Conservation (phyloP, 1,140 invertebrate genomes). For the Berghia stephanieae region DNA sequence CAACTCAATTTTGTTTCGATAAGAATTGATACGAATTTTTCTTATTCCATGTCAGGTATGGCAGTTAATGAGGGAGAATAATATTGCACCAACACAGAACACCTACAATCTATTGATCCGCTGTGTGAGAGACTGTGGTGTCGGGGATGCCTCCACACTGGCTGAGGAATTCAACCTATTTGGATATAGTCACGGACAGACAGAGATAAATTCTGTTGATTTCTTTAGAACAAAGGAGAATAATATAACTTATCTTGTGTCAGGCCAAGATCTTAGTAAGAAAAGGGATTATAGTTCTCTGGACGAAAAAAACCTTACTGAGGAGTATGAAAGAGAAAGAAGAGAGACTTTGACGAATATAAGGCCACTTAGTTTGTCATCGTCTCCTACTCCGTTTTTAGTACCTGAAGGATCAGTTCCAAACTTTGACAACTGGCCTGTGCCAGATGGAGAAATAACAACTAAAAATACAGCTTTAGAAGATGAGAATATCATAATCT, state of each 20-base stretch:
- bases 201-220: not conserved
- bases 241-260: not conserved
- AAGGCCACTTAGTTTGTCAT: no score
- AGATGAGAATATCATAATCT: no score
- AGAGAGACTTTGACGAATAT: no score
- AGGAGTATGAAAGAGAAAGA: no score
- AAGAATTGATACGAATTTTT: not conserved
- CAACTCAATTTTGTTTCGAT: not conserved
- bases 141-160: constrained; percentile 70
- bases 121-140: constrained; percentile 80
- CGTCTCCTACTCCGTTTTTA: no score
- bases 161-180: not conserved
- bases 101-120: constrained; percentile 85
- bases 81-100: constrained; percentile 75
- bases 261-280: not conserved
- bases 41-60: constrained; percentile 72
- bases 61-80: constrained; percentile 78
- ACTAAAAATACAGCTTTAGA: no score
- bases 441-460: no score
- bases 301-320: not conserved
- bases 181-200: not conserved
- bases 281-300: not conserved
- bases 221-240: not conserved
- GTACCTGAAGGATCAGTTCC: no score
- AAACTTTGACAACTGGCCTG: no score